Conservation (phyloP, 2,797 vertebrate genomes). For the Podarcis siculus region DNA sequence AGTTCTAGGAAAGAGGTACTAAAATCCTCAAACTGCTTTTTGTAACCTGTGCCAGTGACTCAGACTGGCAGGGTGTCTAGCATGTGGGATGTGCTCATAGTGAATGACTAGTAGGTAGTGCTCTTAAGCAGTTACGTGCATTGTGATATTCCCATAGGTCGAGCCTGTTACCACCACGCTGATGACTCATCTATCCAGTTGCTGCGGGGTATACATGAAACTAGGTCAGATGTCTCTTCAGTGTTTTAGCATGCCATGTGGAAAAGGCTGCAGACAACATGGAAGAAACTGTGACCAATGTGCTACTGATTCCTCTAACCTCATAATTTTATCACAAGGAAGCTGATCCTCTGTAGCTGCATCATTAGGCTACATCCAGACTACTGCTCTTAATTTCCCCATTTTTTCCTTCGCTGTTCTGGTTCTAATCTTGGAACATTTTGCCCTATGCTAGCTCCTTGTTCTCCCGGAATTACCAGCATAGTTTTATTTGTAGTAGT, state of each 20-base stretch:
- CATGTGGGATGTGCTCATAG: constrained; percentile 3
- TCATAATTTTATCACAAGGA: background rate
- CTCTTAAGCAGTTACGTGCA: constrained; percentile 29
- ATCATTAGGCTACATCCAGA: background rate
- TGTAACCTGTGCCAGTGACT: constrained; percentile 7
- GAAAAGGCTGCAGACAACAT: background rate
- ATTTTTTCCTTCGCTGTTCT: background rate
- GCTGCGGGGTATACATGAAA: constrained; percentile 1
- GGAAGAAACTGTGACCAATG: background rate
- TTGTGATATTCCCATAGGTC: constrained; percentile 11
- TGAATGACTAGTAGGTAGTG: background rate
- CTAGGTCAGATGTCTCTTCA: background rate
- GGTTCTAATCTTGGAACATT: background rate
- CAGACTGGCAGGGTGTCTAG: constrained; percentile 5
- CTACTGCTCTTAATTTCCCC: background rate
- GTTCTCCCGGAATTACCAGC: background rate
- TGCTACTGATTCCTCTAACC: background rate
- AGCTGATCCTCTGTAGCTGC: background rate
- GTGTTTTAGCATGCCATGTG: background rate
- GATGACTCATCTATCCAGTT: background rate
- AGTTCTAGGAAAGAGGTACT: constrained; percentile 10
- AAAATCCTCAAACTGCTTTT: constrained; percentile 1
- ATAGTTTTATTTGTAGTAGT: background rate
- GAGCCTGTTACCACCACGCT: constrained; percentile 9
- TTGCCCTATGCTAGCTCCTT: background rate